A percentile compares a stretch with the other conserved stretches of the same genome.
Conservation (phyloP, 2,888 invertebrate species). For the Drosophila koepferae region DNA sequence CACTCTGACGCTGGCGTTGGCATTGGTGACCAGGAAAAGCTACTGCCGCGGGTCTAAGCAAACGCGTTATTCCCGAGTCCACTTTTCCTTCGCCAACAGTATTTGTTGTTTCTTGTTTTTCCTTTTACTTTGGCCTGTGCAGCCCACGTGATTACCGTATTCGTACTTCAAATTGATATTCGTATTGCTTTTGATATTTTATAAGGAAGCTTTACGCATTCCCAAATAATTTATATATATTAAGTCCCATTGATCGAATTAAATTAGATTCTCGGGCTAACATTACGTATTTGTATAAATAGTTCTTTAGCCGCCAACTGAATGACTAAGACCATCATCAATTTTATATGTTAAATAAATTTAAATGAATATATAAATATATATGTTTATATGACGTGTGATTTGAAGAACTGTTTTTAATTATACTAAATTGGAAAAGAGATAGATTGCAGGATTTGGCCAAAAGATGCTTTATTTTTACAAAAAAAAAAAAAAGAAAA, state of each 20-base stretch:
- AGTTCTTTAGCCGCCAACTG: slow-evolving; percentile 18
- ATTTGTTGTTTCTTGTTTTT: slow-evolving; percentile 22
- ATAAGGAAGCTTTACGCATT: slow-evolving; percentile 14
- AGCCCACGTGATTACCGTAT: slow-evolving; percentile 41
- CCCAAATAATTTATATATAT: slow-evolving; percentile 17
- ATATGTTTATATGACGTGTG: not conserved
- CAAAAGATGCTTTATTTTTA: not conserved
- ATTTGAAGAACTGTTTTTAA: not conserved
- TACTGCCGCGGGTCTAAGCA: slow-evolving; percentile 74
- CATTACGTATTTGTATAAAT: slow-evolving; percentile 27
- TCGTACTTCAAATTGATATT: slow-evolving; percentile 48
- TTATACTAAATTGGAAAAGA: too few species aligned
- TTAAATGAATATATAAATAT: not conserved
- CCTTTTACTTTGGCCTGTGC: slow-evolving; percentile 7
- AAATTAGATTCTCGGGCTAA: slow-evolving; percentile 9
- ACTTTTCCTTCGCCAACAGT: slow-evolving; percentile 33
- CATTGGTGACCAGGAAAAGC: slow-evolving; percentile 74
- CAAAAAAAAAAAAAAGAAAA: not conserved
- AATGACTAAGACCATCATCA: not conserved
- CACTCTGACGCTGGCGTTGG: not conserved
- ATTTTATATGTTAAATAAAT: slow-evolving; percentile 28
- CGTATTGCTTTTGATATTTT: slow-evolving; percentile 42
- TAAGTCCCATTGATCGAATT: slow-evolving; percentile 39
- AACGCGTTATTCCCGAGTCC: not conserved
- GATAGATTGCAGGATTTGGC: not conserved